Conservation (phyloP, 2,888 invertebrate species). For the Biston betularia region DNA sequence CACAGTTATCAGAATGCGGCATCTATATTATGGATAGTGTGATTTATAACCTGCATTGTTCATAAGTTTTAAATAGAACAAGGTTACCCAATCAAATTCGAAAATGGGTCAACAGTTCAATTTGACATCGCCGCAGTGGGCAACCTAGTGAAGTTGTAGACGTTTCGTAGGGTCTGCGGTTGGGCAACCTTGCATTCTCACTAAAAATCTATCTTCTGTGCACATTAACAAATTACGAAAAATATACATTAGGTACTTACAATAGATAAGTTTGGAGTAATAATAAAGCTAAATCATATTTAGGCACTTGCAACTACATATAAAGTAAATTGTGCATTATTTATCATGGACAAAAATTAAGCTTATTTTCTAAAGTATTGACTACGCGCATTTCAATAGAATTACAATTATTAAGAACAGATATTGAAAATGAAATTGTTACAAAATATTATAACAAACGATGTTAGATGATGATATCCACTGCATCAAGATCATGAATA, state of each 20-base stretch:
- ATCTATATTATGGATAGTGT: background rate
- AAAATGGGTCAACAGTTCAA: background rate
- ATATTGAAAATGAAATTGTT: no score
- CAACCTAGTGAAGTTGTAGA: background rate
- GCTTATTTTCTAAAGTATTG: background rate
- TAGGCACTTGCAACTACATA: background rate
- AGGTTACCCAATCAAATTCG: background rate
- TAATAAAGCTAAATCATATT: constrained; percentile 5
- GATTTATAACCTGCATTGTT: background rate
- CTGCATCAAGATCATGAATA: no score
- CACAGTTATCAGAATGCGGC: no score
- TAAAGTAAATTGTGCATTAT: background rate
- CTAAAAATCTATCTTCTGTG: background rate
- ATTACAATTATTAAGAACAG: background rate
- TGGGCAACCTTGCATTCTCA: background rate
- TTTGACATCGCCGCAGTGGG: background rate
- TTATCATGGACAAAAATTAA: background rate
- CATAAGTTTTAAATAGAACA: background rate
- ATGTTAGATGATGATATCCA: no score
- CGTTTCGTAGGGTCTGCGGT: background rate
- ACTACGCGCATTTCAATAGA: background rate
- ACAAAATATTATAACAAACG: no score
- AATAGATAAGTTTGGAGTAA: background rate
- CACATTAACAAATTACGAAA: background rate
- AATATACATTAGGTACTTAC: background rate